Evolutionary conservation across 1,140 invertebrate genomes (phyloP).

Genomic region (Bombus turneri): DNA sequence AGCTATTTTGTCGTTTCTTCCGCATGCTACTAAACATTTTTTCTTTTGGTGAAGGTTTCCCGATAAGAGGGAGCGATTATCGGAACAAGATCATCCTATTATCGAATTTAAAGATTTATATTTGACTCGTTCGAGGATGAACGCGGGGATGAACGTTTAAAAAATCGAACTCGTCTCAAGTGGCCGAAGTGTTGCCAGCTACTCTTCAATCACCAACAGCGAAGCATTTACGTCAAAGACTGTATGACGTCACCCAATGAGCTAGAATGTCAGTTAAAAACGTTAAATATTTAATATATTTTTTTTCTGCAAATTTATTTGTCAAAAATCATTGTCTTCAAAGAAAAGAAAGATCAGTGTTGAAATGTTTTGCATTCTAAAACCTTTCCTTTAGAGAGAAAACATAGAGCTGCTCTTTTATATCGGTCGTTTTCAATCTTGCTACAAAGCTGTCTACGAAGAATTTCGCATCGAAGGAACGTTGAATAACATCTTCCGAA

Average conservation of each 20-base stretch:
- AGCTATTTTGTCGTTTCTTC: background rate
- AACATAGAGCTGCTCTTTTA: background rate
- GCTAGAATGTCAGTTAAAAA: slow-evolving; percentile 38
- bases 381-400: background rate
- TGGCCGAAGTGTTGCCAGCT: slow-evolving; percentile 34
- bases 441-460: background rate
- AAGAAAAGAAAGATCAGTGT: background rate
- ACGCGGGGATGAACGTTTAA: slow-evolving; percentile 22
- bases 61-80: slow-evolving; percentile 43
- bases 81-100: slow-evolving; percentile 40
- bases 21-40: background rate
- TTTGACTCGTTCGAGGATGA: slow-evolving; percentile 22
- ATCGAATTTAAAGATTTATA: slow-evolving; percentile 45
- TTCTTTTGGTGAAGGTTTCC: slow-evolving; percentile 3
- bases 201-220: slow-evolving; percentile 42
- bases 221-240: slow-evolving; percentile 67
- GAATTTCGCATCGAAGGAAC: background rate
- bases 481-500: background rate
- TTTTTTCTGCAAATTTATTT: too few relatives aligned
- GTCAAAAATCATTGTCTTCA: background rate
- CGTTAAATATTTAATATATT: background rate
- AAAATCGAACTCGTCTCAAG: slow-evolving; percentile 63
- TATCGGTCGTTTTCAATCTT: background rate
- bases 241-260: slow-evolving; percentile 64
- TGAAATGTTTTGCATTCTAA: background rate